These are phyloP conservation scores for Coreius guichenoti DNA, from an alignment of 2,797 vertebrate species.

Conservation along the genomic window DNA sequence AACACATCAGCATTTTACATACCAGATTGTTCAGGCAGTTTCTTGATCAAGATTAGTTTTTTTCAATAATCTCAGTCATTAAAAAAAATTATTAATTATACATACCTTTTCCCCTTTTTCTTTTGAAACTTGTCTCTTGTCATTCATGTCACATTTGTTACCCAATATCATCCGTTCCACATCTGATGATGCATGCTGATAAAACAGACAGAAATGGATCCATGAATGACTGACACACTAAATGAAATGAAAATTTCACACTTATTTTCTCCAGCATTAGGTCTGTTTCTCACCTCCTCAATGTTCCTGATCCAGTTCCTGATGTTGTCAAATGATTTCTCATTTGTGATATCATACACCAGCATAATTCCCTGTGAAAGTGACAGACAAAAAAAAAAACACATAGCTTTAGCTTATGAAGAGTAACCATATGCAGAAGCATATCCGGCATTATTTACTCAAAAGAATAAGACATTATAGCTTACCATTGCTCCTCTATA, in stretches of 20 bases:
- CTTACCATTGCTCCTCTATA: conserved; percentile 98
- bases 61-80: neutral
- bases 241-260: neutral
- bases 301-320: conserved; percentile 99
- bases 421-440: neutral
- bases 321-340: conserved; percentile 99
- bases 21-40: neutral
- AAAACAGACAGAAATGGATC: conserved; percentile 22
- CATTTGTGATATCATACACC: conserved; percentile 97
- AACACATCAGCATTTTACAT: neutral
- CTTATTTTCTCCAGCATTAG: neutral
- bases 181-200: conserved; percentile 94
- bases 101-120: conserved; percentile 94
- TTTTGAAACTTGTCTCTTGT: conserved; percentile 96
- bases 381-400: neutral
- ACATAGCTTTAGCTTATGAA: neutral
- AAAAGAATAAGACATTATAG: conserved; percentile 3
- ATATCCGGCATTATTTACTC: neutral
- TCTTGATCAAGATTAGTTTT: neutral
- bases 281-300: conserved; percentile 85
- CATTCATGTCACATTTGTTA: conserved; percentile 98
- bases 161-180: conserved; percentile 97
- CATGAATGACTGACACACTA: neutral
- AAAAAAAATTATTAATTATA: neutral
- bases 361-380: conserved; percentile 91